A percentile compares a stretch with the other conserved stretches of the same genome.
These are phyloP conservation scores for Drosophila oshimai DNA, from an alignment of 1,140 invertebrate species.

Conservation along the genomic window DNA sequence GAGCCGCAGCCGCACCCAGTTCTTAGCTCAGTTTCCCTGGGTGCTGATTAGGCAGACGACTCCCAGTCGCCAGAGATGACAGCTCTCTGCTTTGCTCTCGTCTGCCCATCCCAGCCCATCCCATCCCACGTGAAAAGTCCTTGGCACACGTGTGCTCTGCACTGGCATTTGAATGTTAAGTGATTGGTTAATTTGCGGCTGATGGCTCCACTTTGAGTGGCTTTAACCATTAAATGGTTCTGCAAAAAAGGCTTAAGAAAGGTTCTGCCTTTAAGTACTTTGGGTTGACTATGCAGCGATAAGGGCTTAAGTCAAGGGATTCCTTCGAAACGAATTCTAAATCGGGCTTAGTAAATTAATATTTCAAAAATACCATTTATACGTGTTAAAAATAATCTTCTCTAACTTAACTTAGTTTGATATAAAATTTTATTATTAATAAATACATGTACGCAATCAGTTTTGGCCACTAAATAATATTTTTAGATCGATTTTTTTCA, in stretches of 20 bases:
- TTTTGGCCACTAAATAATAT: no score
- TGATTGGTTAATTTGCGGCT: slow-evolving; percentile 69
- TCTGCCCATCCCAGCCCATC: not conserved
- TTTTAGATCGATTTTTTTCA: no score
- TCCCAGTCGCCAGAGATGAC: slow-evolving; percentile 36
- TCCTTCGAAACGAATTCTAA: not conserved
- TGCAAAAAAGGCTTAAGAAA: not conserved
- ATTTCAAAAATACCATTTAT: no score
- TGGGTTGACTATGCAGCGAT: not conserved
- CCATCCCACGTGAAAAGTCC: slow-evolving; percentile 2
- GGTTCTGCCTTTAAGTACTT: not conserved
- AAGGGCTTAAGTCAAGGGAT: not conserved
- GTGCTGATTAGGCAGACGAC: slow-evolving; percentile 61
- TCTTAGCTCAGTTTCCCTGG: slow-evolving; percentile 1
- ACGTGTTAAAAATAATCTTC: no score
- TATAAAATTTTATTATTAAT: not conserved
- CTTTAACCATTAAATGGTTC: slow-evolving; percentile 7
- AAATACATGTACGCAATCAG: no score
- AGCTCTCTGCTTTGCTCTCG: no score
- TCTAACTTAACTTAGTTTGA: no score
- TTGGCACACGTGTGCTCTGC: slow-evolving; percentile 29
- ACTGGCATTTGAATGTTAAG: slow-evolving; percentile 70
- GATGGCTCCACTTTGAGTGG: not conserved
- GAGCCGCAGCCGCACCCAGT: not conserved
- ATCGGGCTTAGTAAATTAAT: not conserved